A percentile compares a stretch with the other conserved stretches of the same genome.
Conservation (phyloP, 1,140 invertebrate species). For the Lordiphosa collinella region DNA sequence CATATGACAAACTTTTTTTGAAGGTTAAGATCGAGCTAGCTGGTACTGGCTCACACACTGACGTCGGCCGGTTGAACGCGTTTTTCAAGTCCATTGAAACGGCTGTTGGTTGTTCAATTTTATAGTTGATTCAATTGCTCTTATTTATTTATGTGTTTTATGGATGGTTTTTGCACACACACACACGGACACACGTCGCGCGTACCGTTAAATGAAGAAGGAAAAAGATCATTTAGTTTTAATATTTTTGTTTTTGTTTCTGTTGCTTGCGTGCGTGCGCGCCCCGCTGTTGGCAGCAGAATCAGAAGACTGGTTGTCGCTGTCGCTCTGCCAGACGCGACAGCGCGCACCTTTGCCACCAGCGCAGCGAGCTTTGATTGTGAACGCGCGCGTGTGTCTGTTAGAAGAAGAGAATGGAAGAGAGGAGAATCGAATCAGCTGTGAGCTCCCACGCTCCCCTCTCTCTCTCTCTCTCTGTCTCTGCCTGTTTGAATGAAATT, state of each 20-base stretch:
- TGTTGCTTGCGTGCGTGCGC: conserved; percentile 50
- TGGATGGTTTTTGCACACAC: conserved; percentile 12
- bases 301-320: conserved; percentile 70
- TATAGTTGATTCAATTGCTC: conserved; percentile 31
- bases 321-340: conserved; percentile 39
- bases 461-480: conserved; percentile 1
- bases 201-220: conserved; percentile 56
- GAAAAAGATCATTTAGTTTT: conserved; percentile 20
- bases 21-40: conserved; percentile 56
- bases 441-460: conserved; percentile 26
- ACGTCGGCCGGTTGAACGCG: conserved; percentile 54
- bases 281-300: conserved; percentile 65
- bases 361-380: conserved; percentile 35
- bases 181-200: conserved; percentile 16
- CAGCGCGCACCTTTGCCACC: conserved; percentile 60
- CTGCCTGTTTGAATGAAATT: conserved; percentile 54
- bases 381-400: conserved; percentile 12
- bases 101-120: background rate
- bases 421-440: conserved; percentile 42
- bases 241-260: conserved; percentile 19
- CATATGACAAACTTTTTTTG: conserved; percentile 47
- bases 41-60: conserved; percentile 7
- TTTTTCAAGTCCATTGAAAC: conserved; percentile 71
- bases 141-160: conserved; percentile 36
- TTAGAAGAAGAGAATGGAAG: conserved; percentile 41